A percentile compares a stretch with the other conserved stretches of the same genome.
phyloP scores from a whole-genome alignment of 2,113 vertebrate species.

The Bos indicus region DNA sequence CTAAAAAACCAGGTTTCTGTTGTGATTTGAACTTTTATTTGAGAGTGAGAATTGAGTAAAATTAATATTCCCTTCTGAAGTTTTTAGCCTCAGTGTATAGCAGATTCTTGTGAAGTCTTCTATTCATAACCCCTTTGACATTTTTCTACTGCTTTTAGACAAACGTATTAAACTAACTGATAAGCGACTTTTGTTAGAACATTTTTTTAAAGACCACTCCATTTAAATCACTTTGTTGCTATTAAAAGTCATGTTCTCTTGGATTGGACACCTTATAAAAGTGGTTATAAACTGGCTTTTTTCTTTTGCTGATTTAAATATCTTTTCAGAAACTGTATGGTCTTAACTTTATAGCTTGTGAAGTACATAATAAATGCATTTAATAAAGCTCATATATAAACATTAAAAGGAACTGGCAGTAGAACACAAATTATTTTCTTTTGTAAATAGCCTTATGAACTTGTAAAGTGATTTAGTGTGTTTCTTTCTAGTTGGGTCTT shows the following conservation, averaged over 20 bases:
- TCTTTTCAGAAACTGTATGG: background rate
- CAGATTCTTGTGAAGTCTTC: constrained; percentile 22
- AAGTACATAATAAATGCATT: background rate
- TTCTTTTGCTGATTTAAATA: constrained; percentile 10
- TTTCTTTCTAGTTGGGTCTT: constrained; percentile 90
- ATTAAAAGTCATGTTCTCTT: background rate
- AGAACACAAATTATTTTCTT: background rate
- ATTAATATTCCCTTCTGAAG: background rate
- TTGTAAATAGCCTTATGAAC: background rate
- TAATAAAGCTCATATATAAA: background rate
- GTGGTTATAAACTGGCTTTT: background rate
- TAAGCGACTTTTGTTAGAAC: background rate
- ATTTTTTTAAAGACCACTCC: background rate
- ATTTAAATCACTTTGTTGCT: background rate
- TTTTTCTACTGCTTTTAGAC: constrained; percentile 34
- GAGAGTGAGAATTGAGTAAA: background rate
- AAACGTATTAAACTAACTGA: background rate
- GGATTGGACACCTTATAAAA: background rate
- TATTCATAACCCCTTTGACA: background rate
- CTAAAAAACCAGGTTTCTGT: background rate
- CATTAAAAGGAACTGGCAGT: background rate
- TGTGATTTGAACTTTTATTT: background rate
- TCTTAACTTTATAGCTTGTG: constrained; percentile 1
- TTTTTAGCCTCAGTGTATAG: background rate
- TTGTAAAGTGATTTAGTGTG: constrained; percentile 42